Conservation (phyloP, 2,797 vertebrate genomes). For the Dicrostonyx torquatus region DNA sequence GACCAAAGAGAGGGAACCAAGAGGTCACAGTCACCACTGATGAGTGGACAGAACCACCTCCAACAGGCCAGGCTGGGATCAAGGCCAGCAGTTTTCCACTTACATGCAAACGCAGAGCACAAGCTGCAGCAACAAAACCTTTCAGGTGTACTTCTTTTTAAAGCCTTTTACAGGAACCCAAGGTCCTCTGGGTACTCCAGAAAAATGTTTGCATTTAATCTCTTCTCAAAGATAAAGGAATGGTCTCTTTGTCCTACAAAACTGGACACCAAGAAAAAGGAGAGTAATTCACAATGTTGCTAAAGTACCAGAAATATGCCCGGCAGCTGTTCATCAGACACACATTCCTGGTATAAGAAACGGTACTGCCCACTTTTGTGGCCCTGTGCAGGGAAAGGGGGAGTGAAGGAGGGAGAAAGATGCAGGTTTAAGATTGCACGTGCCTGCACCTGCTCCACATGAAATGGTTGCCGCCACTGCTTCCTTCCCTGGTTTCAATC, state of each 20-base stretch:
- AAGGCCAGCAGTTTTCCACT: constrained; percentile 74
- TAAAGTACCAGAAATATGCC: constrained; percentile 39
- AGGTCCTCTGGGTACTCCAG: constrained; percentile 76
- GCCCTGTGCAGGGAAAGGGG: not conserved
- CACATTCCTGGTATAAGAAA: not conserved
- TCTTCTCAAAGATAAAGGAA: constrained; percentile 55
- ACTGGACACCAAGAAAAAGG: not conserved
- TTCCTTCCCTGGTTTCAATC: constrained; percentile 63
- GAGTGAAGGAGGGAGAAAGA: not conserved
- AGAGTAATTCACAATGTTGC: constrained; percentile 33
- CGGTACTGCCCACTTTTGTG: not conserved
- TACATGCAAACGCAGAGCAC: constrained; percentile 61
- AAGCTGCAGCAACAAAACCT: constrained; percentile 72
- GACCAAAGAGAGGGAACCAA: constrained; percentile 70
- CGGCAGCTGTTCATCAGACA: not conserved
- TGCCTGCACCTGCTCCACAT: constrained; percentile 42
- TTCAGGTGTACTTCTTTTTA: constrained; percentile 75
- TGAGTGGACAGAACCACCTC: constrained; percentile 67
- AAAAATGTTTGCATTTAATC: constrained; percentile 77
- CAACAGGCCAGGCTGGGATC: constrained; percentile 74
- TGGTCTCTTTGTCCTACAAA: constrained; percentile 19
- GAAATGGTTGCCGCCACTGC: constrained; percentile 44
- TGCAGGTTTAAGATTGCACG: not conserved
- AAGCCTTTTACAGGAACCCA: constrained; percentile 79
- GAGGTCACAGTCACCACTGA: constrained; percentile 75